These are phyloP conservation scores for Pao palembangensis DNA, from an alignment of 2,113 vertebrate genomes.

Conservation along the genomic window DNA sequence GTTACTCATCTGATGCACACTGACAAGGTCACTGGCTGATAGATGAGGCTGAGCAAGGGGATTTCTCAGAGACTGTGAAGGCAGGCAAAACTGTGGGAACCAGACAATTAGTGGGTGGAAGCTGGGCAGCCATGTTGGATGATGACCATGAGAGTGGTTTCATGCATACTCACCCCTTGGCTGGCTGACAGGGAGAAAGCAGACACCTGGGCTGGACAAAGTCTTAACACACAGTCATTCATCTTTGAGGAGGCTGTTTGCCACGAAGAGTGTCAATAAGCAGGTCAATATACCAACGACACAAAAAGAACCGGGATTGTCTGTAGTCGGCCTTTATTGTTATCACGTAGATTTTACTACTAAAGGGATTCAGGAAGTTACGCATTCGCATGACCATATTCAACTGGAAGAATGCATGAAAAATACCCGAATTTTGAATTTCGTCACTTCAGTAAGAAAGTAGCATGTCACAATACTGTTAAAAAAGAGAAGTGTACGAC, in stretches of 20 bases:
- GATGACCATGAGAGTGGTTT: constrained; percentile 61
- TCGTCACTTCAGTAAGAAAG: not conserved
- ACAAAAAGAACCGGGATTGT: not conserved
- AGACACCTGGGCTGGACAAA: constrained; percentile 59
- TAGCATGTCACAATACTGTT: not conserved
- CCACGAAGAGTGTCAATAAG: constrained; percentile 10
- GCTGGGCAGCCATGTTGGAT: constrained; percentile 66
- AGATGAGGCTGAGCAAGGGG: constrained; percentile 68
- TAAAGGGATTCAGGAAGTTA: not conserved
- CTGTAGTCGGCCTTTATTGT: not conserved
- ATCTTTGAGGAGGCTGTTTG: constrained; percentile 48
- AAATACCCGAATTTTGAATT: not conserved
- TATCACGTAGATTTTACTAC: not conserved
- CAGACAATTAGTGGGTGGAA: constrained; percentile 63
- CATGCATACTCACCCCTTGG: constrained; percentile 64
- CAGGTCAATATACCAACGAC: not conserved
- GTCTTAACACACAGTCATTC: constrained; percentile 56
- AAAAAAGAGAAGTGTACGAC: not conserved
- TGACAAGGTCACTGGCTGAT: constrained; percentile 75
- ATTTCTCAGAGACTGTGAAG: constrained; percentile 63
- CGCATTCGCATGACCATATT: not conserved
- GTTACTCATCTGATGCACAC: constrained; percentile 61
- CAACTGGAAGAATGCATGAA: not conserved
- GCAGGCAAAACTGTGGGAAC: constrained; percentile 72
- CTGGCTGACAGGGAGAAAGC: constrained; percentile 50